Conservation (phyloP, 2,888 invertebrate species). For the Villa cingulata region DNA sequence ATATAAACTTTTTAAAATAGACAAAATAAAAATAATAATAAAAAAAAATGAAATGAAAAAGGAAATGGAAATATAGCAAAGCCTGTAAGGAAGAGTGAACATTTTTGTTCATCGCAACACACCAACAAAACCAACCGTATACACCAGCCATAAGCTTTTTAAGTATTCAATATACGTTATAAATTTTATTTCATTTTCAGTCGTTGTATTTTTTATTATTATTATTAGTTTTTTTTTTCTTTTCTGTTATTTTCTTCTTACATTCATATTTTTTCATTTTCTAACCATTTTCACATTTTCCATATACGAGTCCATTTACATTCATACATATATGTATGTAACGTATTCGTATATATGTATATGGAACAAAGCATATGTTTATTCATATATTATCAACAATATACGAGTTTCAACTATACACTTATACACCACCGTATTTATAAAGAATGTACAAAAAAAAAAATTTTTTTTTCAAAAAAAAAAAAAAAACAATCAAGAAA, state of each 20-base stretch:
- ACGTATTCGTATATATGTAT: no score
- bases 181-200: slow-evolving; percentile 16
- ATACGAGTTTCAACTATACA: no score
- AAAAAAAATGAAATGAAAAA: slow-evolving; percentile 11
- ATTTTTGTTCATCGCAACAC: no score
- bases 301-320: no score
- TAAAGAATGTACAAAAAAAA: no score
- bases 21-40: slow-evolving; percentile 3
- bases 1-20: no score
- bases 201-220: not conserved
- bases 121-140: slow-evolving; percentile 12
- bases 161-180: slow-evolving; percentile 21
- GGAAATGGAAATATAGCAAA: slow-evolving; percentile 11
- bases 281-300: not conserved
- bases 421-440: no score
- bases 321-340: no score
- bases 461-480: no score
- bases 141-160: slow-evolving; percentile 15
- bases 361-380: slow-evolving; percentile 6
- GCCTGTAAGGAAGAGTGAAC: slow-evolving; percentile 10
- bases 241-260: not conserved
- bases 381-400: no score
- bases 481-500: no score
- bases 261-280: no score
- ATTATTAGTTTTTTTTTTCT: not conserved